These are phyloP conservation scores for Eira barbara DNA, from an alignment of 2,113 vertebrate species.

Conservation along the genomic window DNA sequence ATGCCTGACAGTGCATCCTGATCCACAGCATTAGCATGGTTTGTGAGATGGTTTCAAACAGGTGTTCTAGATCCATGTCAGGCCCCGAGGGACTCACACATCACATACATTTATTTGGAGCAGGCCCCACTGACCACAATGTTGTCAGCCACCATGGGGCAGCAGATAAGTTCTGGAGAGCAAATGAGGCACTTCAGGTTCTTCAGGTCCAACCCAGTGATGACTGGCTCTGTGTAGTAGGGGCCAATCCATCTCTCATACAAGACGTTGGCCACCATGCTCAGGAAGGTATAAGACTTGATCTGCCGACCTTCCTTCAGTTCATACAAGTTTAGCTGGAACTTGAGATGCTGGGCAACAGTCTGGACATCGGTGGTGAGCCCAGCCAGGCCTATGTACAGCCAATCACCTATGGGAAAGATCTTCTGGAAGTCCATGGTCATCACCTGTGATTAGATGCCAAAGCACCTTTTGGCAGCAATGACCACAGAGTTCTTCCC, in stretches of 20 bases:
- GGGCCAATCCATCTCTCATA: slow-evolving; percentile 97
- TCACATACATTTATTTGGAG: slow-evolving; percentile 97
- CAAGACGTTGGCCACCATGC: slow-evolving; percentile 97
- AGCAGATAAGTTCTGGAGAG: slow-evolving; percentile 95
- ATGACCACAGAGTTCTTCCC: slow-evolving; percentile 96
- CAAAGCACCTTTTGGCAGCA: slow-evolving; percentile 92
- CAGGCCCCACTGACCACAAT: slow-evolving; percentile 97
- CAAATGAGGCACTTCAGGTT: slow-evolving; percentile 96
- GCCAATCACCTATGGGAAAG: slow-evolving; percentile 94
- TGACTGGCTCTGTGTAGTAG: slow-evolving; percentile 96
- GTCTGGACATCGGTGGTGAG: slow-evolving; percentile 97
- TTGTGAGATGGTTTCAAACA: slow-evolving; percentile 98
- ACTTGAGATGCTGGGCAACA: slow-evolving; percentile 95
- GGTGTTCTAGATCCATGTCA: slow-evolving; percentile 93
- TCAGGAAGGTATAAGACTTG: slow-evolving; percentile 98
- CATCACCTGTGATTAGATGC: slow-evolving; percentile 95
- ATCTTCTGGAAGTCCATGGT: slow-evolving; percentile 98
- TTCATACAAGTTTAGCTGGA: slow-evolving; percentile 95
- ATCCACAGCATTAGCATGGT: slow-evolving; percentile 97
- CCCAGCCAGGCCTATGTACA: slow-evolving; percentile 94
- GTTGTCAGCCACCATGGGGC: slow-evolving; percentile 96
- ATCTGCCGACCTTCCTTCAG: slow-evolving; percentile 97
- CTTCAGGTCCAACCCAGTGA: slow-evolving; percentile 92
- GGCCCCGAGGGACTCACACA: slow-evolving; percentile 97
- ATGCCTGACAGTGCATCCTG: slow-evolving; percentile 95